Conservation (phyloP, 2,113 vertebrate genomes). For the Dolichotis patagonum region DNA sequence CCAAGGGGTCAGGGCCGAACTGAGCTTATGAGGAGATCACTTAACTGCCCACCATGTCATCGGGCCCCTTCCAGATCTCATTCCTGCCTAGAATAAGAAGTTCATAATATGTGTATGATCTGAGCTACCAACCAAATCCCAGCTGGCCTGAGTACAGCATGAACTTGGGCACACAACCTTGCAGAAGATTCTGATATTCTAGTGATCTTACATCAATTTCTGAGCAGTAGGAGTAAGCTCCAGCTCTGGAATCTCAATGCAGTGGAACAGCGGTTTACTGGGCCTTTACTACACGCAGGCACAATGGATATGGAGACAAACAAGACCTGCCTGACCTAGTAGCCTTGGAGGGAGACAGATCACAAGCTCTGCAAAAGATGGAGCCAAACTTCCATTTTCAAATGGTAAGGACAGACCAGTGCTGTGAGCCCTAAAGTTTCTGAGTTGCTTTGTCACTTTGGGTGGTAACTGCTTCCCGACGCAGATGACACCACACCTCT, state of each 20-base stretch:
- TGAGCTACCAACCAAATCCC: not conserved
- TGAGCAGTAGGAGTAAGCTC: not conserved
- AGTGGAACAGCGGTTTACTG: not conserved
- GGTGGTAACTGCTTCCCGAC: not conserved
- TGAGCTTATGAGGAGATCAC: not conserved
- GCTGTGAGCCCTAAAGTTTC: not conserved
- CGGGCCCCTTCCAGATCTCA: not conserved
- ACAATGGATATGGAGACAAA: not conserved
- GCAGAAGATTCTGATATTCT: not conserved
- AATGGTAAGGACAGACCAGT: not conserved
- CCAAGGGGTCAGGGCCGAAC: not conserved
- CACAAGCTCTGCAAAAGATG: not conserved
- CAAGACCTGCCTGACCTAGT: not conserved
- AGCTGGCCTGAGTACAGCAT: not conserved
- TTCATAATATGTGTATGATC: not conserved
- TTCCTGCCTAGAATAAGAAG: not conserved
- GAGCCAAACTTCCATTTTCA: not conserved
- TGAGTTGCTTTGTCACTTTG: not conserved
- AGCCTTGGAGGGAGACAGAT: not conserved
- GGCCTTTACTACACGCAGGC: not conserved
- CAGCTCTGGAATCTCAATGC: not conserved
- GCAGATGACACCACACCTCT: not conserved
- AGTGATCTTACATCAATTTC: not conserved
- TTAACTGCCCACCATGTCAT: too few species aligned
- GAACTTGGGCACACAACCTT: not conserved